Conservation (phyloP, 2,113 vertebrate genomes). For the Pteropus alecto region DNA sequence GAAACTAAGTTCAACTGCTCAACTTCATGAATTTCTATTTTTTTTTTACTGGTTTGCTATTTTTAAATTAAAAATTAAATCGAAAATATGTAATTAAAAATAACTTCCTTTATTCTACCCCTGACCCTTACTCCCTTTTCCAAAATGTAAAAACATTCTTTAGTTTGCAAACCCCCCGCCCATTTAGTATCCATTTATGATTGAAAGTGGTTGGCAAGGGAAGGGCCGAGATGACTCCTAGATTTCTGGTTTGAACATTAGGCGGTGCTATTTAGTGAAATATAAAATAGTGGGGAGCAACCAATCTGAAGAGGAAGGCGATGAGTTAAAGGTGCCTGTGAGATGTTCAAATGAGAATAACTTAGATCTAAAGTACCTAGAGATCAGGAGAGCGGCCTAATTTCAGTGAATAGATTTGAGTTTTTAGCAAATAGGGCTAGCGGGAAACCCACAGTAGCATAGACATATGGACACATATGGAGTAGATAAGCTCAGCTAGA, state of each 20-base stretch:
- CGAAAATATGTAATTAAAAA: constrained; percentile 23
- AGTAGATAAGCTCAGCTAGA: neutral
- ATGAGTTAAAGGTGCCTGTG: neutral
- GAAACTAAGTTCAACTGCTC: neutral
- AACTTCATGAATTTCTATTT: neutral
- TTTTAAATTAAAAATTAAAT: constrained; percentile 2
- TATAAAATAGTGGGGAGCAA: neutral
- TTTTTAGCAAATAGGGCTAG: neutral
- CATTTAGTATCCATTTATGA: constrained; percentile 1
- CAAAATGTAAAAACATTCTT: constrained; percentile 28
- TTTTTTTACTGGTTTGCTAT: neutral
- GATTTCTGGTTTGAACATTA: constrained; percentile 2
- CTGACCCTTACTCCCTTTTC: neutral
- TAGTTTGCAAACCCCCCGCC: neutral
- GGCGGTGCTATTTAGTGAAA: neutral
- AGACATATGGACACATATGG: neutral
- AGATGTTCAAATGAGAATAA: neutral
- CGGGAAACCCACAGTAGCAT: neutral
- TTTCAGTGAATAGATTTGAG: neutral
- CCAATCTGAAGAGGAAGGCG: neutral
- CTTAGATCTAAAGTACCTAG: neutral
- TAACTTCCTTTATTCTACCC: neutral
- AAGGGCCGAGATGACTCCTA: neutral
- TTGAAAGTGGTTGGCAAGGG: neutral
- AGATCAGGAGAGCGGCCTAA: neutral